Base-by-base conservation (phyloP, 2,888 invertebrate genomes). In the Tachystola acroxantha region DNA sequence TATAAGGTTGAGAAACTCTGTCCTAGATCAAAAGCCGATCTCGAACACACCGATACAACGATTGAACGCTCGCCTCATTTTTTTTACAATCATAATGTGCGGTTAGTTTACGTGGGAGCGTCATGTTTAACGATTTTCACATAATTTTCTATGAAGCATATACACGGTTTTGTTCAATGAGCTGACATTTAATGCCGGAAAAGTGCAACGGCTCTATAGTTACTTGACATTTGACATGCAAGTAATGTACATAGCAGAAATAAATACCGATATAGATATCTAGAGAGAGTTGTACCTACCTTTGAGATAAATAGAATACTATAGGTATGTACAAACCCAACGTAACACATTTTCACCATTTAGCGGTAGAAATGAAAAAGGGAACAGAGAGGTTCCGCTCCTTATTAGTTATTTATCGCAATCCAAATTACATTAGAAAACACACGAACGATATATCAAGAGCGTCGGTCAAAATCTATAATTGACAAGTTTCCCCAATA, bases 91-190 rank as follows among this genome's bases (percentile, higher is more conserved):
- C 43, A 44, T 46, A 53, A 45, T 50, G 50, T 50, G 53, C 40
- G 39, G 45, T 47, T 36, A 29, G 7, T 34, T 11, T 64, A 62
- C 55, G 60, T 60, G 64, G 64, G 65, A 63, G 57, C 53, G 49
- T 50, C 56, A 54, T 71, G 66, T 67, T 61, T 52, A 57, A 46
- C 39, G 40, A 47, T 64, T 65, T 74, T 75, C 75, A 64, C 75
- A 72, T 68, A 64, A 66, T 74, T 75, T 73, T 67, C 67, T 67
- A 65, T 59, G 55, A 48, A 53, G 54, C 57, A 53, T 53, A n/a
- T n/a, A 48, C 58, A 55, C 62, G 60, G 58, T 64, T 66, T 68
- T 72, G 64, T 60, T 60, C 44, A 42, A 48, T 47, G 48, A 51
- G 53, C 49, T 53, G 40, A 40, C 37, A 40, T 37, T n/a, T 28